These are phyloP conservation scores for Rhamphomyia laevipes DNA, from an alignment of 2,888 invertebrate genomes.

Conservation along the genomic window DNA sequence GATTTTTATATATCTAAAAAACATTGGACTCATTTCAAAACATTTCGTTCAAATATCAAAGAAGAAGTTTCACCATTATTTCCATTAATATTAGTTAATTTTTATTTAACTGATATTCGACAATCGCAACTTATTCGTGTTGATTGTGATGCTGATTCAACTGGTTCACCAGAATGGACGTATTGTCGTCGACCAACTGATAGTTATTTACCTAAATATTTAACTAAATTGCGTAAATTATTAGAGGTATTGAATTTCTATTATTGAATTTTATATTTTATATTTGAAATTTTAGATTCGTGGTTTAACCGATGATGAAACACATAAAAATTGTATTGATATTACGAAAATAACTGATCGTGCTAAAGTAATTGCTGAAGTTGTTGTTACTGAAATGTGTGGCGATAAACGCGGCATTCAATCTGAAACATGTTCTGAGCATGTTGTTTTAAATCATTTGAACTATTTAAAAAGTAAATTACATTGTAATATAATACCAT, in stretches of 20 bases:
- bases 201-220: conserved; percentile 11
- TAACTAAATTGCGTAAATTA: conserved; percentile 4
- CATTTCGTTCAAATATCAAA: conserved; percentile 22
- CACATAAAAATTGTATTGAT: conserved; percentile 22
- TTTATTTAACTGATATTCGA: conserved; percentile 14
- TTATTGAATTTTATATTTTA: neutral
- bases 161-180: conserved; percentile 16
- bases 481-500: conserved; percentile 42
- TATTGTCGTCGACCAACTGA: conserved; percentile 29
- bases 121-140: neutral
- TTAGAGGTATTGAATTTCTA: conserved; percentile 9
- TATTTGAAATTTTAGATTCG: conserved; percentile 1
- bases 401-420: conserved; percentile 38
- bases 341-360: conserved; percentile 27
- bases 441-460: conserved; percentile 39
- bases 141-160: conserved; percentile 4
- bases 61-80: conserved; percentile 28
- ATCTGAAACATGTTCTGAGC: conserved; percentile 32
- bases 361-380: conserved; percentile 38
- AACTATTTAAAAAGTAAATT: conserved; percentile 38
- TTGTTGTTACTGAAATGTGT: conserved; percentile 43
- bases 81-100: conserved; percentile 28
- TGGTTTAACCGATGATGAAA: conserved; percentile 21
- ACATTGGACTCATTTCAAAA: conserved; percentile 24
- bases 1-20: conserved; percentile 28